Percentiles rank a stretch among this genome's conserved stretches.
These are phyloP conservation scores for Brachionus asplanchnoidis DNA, from an alignment of 1,140 invertebrate species.

Conservation along the genomic window DNA sequence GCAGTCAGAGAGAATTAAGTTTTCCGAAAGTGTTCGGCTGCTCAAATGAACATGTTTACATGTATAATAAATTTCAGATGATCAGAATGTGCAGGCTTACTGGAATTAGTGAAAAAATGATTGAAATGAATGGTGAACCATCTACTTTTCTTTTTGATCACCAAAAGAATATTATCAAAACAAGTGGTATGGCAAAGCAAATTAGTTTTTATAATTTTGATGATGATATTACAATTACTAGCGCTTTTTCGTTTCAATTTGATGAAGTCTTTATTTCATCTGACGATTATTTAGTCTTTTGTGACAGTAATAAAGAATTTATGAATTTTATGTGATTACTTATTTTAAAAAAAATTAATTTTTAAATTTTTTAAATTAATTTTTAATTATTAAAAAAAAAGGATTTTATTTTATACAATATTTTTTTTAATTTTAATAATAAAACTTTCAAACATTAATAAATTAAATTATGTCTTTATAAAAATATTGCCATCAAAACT, in stretches of 20 bases:
- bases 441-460: too few relatives aligned
- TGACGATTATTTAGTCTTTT: conserved; percentile 4
- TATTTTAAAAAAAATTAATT: too few relatives aligned
- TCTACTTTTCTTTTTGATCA: neutral
- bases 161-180: neutral
- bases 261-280: neutral
- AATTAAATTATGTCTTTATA: too few relatives aligned
- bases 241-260: neutral
- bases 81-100: neutral
- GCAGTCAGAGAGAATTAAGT: neutral
- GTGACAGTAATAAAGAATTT: conserved; percentile 15
- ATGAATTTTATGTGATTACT: neutral
- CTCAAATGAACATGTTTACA: neutral
- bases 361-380: too few relatives aligned
- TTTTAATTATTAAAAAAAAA: too few relatives aligned
- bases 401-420: too few relatives aligned
- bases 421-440: too few relatives aligned
- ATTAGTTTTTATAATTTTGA: conserved; percentile 1
- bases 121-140: neutral
- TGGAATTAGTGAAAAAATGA: neutral
- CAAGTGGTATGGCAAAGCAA: neutral
- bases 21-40: neutral
- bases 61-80: neutral
- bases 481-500: too few relatives aligned
- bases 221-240: neutral